Base-by-base conservation (phyloP, 2,888 invertebrate species). In the Kuschelorhynchus macadamiae region DNA sequence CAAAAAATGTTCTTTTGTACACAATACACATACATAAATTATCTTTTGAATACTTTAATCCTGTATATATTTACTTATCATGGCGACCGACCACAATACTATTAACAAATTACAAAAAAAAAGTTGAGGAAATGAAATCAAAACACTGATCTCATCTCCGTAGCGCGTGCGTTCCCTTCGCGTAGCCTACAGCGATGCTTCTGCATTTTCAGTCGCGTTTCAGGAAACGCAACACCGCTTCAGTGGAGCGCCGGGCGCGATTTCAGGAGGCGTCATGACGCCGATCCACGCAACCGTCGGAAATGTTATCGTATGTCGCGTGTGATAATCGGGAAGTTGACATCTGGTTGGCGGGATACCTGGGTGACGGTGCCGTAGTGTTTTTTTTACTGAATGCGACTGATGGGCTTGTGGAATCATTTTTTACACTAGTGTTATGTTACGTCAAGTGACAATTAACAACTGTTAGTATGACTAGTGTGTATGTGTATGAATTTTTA, bases 181-280 rank as follows among this genome's bases (percentile, higher is more conserved):
- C 56, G 30, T 57, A 57, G 56, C 56, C 56, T 57, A 33, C 44
- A 57, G 56, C 56, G 11, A 46, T 46, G 56, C 56, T 57, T 33
- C 56, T 46, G 56, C 16, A 57, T 46, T 57, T 57, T 33, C 67
- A 67, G 67, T 67, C 61, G 67, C 67, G 62, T 62, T 67, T 67
- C 67, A 57, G 67, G 67, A 63, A 63, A 67, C 67, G 67, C 66
- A 47, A 30, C 53, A 55, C 33, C 41, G 39, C 41, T 44, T 41
- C 50, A 67, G 53, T 49, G 59, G 39, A 49, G 47, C 47, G 39
- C 49, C 59, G 49, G 16, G 47, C 25, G 49, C 49, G 47, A 36
- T 59, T 59, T 59, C 30, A 36, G 55, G 3, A 25, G 56, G 59
- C 67, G 63, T 52, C 66, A 33, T 9, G 65, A 50, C 65, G 65